Evolutionary conservation across 2,113 vertebrate genomes (phyloP), one percentile per base, ranked within the genome.

Genomic region (Myotis lucifugus): DNA sequence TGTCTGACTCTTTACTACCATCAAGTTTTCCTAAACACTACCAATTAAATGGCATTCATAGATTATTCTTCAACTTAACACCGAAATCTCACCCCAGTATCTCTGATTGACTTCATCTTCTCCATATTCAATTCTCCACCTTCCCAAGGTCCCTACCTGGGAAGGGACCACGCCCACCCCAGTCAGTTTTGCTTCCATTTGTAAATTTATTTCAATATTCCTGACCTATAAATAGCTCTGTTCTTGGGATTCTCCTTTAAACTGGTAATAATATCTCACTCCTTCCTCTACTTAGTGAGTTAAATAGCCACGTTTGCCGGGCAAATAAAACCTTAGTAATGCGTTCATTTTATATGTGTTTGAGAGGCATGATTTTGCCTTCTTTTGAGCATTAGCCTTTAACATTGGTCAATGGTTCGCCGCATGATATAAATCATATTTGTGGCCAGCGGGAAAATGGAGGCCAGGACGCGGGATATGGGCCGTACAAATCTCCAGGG

Each of bases 91-190:
- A 64, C 27, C 54, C 61, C 6, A 42, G 48, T 93, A 32, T 54
- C 59, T 74, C 73, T 77, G 78, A 93, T 83, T 91, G 69, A 66
- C 92, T 95, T 90, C n/a, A 73, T 92, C 84, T 87, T 84, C 54
- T 79, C 78, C 61, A 56, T 95, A 92, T 96, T 88, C 61, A 84
- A 66, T 94, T 96, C 83, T 88, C 78, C 90, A 91, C 86, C 73
- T 94, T 97, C 61, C 73, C 78, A 85, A 96, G 74, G 93, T 96
- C 85, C 40, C 5, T 42, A 42, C 40, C 37, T 78, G 46, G 66
- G 34, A 73, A 83, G 1, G 73, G 52, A 54, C 37, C 42, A 27
- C 19, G 17, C 19, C 32, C 48, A n/a, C 27, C 11, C 46, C 66
- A 56, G 74, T 66, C 56, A 76, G 37, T 72, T 93, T 88, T 78